Evolutionary conservation across 2,113 vertebrate species (phyloP).

Genomic region (Leptobrachium ailaonicum): DNA sequence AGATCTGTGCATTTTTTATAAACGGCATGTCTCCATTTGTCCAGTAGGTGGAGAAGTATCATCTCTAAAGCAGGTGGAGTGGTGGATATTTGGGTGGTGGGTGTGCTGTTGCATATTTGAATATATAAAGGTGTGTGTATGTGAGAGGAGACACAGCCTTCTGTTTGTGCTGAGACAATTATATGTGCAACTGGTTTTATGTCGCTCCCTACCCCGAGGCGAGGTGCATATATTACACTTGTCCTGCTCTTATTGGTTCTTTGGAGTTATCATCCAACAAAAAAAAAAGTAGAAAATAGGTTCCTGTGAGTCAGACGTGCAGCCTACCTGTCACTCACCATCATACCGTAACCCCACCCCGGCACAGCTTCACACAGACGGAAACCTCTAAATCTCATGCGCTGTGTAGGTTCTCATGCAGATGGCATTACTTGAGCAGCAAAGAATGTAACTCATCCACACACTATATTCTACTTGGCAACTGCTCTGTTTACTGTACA

Average conservation of each 20-base stretch:
- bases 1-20: no score
- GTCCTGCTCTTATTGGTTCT: slow-evolving; percentile 31
- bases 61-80: no score
- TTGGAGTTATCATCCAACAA: no score
- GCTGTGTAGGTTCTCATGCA: slow-evolving; percentile 26
- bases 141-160: no score
- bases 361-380: not conserved
- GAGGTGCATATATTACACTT: slow-evolving; percentile 29
- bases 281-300: not conserved
- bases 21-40: no score
- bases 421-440: slow-evolving; percentile 38
- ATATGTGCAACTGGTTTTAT: not conserved
- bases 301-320: not conserved
- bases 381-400: not conserved
- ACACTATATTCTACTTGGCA: slow-evolving; percentile 15
- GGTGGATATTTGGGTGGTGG: no score
- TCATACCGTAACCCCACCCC: not conserved
- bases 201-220: slow-evolving; percentile 18
- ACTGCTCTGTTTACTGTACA: slow-evolving; percentile 22
- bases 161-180: not conserved
- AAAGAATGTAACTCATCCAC: slow-evolving; percentile 39
- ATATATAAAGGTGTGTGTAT: no score
- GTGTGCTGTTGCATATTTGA: no score
- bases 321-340: not conserved
- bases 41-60: no score